Evolutionary conservation across 2,113 vertebrate genomes (phyloP), one percentile per base, ranked within the genome.

Genomic region (Sapajus apella): DNA sequence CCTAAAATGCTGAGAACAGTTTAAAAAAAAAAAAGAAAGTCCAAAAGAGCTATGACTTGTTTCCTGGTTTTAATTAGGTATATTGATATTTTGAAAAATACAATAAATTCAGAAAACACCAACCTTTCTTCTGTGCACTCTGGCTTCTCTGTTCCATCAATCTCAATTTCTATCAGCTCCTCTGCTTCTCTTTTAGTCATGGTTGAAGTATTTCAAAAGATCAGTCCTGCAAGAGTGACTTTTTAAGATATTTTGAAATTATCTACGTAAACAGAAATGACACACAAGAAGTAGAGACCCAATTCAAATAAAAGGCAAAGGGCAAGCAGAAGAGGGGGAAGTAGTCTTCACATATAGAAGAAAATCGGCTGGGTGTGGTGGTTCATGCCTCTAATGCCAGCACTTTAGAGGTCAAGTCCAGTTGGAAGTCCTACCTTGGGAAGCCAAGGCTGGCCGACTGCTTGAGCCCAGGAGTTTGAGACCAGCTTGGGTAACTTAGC

Each of bases 101-200:
- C 30, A 12, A 20, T 32, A 72, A 90, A 56, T 83, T 92, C 11
- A 95, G 64, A 61, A 81, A 91, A 73, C 12, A 89, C 98, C 87
- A 98, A 99, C 99, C 99, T 99, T 98, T 99, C 99, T 97, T 99
- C 99, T 96, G 99, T 99, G 97, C 99, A 99, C 16, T 99, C 99
- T 94, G 99, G 98, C 95, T 99, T 99, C 97, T 99, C 99, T 95
- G 99, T 99, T 90, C 99, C 99, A 98, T 99, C 99, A 4, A 99
- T 99, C 98, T 99, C 99, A 70, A 99, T 99, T 98, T 99, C 99
- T 98, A 99, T 99, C 98, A 99, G 98, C 98, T 99, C 99, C 91
- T 99, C 99, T 93, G 99, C 98, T 97, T 99, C 99, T 98, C 99
- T 99, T 98, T 99, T 99, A 97, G 99, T 99, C 99, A 99, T 99